A percentile compares a stretch with the other conserved stretches of the same genome.
These are phyloP conservation scores for Melinaea marsaeus DNA, from an alignment of 2,888 invertebrate genomes.

Conservation along the genomic window DNA sequence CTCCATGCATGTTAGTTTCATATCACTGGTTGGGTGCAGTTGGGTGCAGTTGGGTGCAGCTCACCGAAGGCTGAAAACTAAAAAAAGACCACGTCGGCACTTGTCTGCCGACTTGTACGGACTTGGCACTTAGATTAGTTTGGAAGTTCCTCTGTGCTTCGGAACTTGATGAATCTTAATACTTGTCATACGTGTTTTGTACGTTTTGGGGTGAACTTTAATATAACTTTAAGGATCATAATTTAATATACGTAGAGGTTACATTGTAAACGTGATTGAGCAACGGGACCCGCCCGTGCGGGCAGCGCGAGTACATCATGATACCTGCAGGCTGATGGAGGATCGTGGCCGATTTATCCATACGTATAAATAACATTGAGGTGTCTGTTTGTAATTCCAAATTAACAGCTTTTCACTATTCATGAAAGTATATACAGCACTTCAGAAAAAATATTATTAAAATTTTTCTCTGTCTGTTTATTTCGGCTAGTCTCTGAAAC, in stretches of 20 bases:
- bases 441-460: too few relatives aligned
- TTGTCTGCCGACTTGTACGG: slow-evolving; percentile 69
- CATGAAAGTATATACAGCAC: too few relatives aligned
- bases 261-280: slow-evolving; percentile 21
- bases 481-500: too few relatives aligned
- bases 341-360: slow-evolving; percentile 29
- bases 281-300: slow-evolving; percentile 12
- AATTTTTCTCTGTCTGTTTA: too few relatives aligned
- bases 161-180: slow-evolving; percentile 24
- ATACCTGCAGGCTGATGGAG: slow-evolving; percentile 28
- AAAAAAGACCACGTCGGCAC: slow-evolving; percentile 65
- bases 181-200: slow-evolving; percentile 16
- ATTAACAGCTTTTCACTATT: too few relatives aligned
- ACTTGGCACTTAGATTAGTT: slow-evolving; percentile 72
- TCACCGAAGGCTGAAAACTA: slow-evolving; percentile 55
- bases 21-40: slow-evolving; percentile 59
- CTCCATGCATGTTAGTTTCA: slow-evolving; percentile 73
- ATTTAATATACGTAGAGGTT: neutral
- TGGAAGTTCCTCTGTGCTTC: slow-evolving; percentile 45
- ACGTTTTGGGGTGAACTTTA: neutral
- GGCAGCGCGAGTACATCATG: slow-evolving; percentile 27
- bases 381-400: too few relatives aligned
- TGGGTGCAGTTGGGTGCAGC: slow-evolving; percentile 41
- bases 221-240: slow-evolving; percentile 13
- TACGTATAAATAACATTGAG: too few relatives aligned